Percentiles rank a stretch among this genome's conserved stretches.
phyloP scores from a whole-genome alignment of 1,140 invertebrate species.

The Nautilus pompilius region DNA sequence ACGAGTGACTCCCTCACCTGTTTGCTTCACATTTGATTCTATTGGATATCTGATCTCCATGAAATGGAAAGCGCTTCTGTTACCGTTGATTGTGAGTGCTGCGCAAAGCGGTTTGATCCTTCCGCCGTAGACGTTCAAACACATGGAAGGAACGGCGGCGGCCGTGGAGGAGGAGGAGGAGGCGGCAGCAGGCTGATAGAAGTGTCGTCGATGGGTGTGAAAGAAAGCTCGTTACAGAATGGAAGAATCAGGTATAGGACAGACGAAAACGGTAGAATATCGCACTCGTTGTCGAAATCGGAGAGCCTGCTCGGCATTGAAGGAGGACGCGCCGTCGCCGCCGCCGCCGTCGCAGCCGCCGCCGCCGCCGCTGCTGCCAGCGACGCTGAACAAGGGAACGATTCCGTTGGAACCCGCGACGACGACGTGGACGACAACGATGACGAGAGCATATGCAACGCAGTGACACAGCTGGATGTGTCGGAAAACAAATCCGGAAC shows the following conservation, averaged over 20 bases:
- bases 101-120: neutral
- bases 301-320: constrained; percentile 6
- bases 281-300: constrained; percentile 12
- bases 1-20: too few species aligned
- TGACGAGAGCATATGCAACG: neutral
- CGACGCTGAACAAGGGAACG: constrained; percentile 10
- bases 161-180: neutral
- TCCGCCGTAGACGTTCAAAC: constrained; percentile 5
- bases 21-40: too few species aligned
- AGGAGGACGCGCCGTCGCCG: constrained; percentile 9
- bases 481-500: constrained; percentile 13
- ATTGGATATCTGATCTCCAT: too few species aligned
- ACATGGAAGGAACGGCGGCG: constrained; percentile 1
- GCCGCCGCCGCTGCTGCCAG: constrained; percentile 11
- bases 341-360: constrained; percentile 11
- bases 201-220: constrained; percentile 5
- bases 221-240: constrained; percentile 19
- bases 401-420: constrained; percentile 1
- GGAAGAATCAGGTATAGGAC: constrained; percentile 24
- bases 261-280: constrained; percentile 28
- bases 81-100: constrained; percentile 6
- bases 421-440: neutral
- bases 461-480: constrained; percentile 5
- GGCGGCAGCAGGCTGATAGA: neutral
- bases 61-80: neutral